A percentile compares a stretch with the other conserved stretches of the same genome.
phyloP scores from a whole-genome alignment of 2,888 invertebrate species.

The Napeogenes sylphis region DNA sequence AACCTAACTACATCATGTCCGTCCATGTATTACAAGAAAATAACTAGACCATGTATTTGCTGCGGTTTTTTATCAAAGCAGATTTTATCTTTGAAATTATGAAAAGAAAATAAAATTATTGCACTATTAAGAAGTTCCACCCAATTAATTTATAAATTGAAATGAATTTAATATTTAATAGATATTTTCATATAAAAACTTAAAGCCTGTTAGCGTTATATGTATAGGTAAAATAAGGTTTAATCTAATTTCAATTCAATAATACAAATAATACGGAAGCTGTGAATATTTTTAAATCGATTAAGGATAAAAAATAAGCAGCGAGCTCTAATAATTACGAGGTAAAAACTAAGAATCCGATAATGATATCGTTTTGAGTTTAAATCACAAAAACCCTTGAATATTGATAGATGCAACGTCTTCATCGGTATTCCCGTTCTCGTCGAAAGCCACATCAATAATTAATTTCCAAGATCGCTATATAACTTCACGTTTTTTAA shows the following conservation, averaged over 20 bases:
- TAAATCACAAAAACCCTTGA: conserved; percentile 16
- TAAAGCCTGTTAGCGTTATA: too few relatives aligned
- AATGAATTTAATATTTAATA: too few relatives aligned
- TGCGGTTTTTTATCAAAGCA: too few relatives aligned
- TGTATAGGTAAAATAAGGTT: too few relatives aligned
- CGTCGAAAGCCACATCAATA: conserved; percentile 15
- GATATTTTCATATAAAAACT: too few relatives aligned
- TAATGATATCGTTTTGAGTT: conserved; percentile 15
- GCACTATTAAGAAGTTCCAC: too few relatives aligned
- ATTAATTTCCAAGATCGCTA: conserved; percentile 12
- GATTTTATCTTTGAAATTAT: too few relatives aligned
- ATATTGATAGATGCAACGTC: conserved; percentile 18
- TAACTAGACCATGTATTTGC: too few relatives aligned
- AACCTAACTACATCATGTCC: conserved; percentile 4
- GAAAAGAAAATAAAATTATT: too few relatives aligned
- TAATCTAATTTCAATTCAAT: too few relatives aligned
- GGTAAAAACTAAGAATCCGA: conserved; percentile 10
- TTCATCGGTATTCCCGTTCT: conserved; percentile 10
- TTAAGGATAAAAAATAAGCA: conserved; percentile 9
- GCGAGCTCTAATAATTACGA: conserved; percentile 6
- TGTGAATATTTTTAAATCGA: conserved; percentile 16
- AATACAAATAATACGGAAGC: neutral
- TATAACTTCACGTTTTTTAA: neutral
- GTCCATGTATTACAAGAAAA: neutral
- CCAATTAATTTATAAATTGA: too few relatives aligned